Percentiles rank a stretch among this genome's conserved stretches.
phyloP scores from a whole-genome alignment of 1,140 invertebrate genomes.

The Panagrolaimus sp. region DNA sequence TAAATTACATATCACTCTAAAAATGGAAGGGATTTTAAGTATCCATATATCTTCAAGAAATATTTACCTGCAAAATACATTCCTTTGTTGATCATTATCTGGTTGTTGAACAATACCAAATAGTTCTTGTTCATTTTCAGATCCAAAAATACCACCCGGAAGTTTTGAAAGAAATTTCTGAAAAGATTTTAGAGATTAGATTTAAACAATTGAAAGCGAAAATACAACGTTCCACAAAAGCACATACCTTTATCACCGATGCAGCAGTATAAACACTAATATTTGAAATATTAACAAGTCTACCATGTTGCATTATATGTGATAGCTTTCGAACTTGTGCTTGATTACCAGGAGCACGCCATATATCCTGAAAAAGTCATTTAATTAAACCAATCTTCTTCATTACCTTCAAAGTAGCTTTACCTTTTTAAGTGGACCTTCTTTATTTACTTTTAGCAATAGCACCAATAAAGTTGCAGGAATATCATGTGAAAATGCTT shows the following conservation, averaged over 20 bases:
- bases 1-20: conserved; percentile 78
- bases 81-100: conserved; percentile 70
- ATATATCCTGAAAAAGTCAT: no score
- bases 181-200: conserved; percentile 32
- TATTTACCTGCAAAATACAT: conserved; percentile 79
- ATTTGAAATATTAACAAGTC: conserved; percentile 91
- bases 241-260: conserved; percentile 77
- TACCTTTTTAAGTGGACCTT: conserved; percentile 80
- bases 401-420: no score
- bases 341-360: conserved; percentile 84
- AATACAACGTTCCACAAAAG: not conserved
- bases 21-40: conserved; percentile 34
- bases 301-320: conserved; percentile 84
- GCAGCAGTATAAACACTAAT: conserved; percentile 97
- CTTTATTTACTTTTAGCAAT: conserved; percentile 86
- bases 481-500: conserved; percentile 57
- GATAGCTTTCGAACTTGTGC: conserved; percentile 64
- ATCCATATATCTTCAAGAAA: conserved; percentile 9
- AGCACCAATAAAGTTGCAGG: conserved; percentile 65
- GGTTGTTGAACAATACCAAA: conserved; percentile 74
- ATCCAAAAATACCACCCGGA: conserved; percentile 86
- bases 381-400: no score
- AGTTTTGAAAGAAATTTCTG: conserved; percentile 86
- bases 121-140: conserved; percentile 78
- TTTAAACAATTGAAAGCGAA: no score